Conservation (phyloP, 2,797 vertebrate species). For the Dicrostonyx torquatus region DNA sequence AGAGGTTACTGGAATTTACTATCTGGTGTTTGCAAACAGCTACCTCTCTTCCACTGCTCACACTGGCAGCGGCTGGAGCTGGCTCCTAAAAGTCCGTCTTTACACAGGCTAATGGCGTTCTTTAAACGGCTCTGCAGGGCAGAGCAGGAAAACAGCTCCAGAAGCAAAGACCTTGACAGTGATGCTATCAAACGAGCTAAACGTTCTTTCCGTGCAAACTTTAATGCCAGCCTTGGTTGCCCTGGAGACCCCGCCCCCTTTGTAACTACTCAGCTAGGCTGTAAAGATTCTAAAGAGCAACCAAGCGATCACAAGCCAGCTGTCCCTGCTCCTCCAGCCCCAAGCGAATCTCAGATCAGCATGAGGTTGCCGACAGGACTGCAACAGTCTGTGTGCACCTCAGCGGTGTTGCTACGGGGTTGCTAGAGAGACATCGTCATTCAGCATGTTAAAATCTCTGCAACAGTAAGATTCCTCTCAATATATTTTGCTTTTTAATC, state of each 20-base stretch:
- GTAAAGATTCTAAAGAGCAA: not conserved
- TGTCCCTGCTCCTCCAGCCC: not conserved
- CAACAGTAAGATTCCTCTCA: not conserved
- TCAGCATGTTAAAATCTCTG: not conserved
- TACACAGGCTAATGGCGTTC: not conserved
- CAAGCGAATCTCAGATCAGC: not conserved
- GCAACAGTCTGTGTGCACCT: not conserved
- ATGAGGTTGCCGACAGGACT: not conserved
- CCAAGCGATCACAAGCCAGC: not conserved
- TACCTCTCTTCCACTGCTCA: not conserved
- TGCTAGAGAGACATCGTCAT: not conserved
- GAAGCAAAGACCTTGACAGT: not conserved
- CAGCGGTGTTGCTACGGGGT: not conserved
- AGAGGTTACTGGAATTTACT: constrained; percentile 19
- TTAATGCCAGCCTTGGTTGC: not conserved
- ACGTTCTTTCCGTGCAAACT: not conserved
- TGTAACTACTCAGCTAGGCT: not conserved
- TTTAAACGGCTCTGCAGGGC: not conserved
- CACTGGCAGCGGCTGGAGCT: not conserved
- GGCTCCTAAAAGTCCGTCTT: not conserved
- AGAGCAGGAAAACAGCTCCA: not conserved
- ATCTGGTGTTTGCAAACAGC: not conserved
- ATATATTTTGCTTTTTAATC: not conserved
- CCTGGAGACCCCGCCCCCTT: not conserved
- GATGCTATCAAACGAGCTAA: not conserved